These are phyloP conservation scores for Eupithecia dodoneata DNA, from an alignment of 2,888 invertebrate species.

Conservation along the genomic window DNA sequence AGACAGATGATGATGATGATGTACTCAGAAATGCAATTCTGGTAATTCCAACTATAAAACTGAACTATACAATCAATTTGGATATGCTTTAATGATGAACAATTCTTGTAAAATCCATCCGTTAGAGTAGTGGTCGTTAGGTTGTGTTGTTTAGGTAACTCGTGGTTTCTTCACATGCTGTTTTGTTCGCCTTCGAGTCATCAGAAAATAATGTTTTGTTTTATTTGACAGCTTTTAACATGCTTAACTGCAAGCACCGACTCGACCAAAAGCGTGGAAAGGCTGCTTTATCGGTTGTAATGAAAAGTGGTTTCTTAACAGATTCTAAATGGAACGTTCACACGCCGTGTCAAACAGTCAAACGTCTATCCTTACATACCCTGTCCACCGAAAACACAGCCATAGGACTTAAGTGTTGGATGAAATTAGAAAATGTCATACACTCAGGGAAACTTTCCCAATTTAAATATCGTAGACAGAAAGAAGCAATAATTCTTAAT, in stretches of 20 bases:
- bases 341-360: background rate
- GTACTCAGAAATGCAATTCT: background rate
- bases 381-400: background rate
- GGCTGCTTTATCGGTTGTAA: background rate
- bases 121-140: background rate
- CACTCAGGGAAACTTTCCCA: background rate
- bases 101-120: background rate
- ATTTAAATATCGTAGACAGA: background rate
- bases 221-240: background rate
- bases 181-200: background rate
- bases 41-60: background rate
- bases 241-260: background rate
- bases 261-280: background rate
- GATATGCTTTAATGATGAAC: background rate
- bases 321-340: background rate
- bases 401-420: background rate
- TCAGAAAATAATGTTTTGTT: background rate
- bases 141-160: background rate
- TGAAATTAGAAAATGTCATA: background rate
- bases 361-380: background rate
- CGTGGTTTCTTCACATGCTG: background rate
- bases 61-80: background rate
- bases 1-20: too few relatives aligned
- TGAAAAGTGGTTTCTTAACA: background rate
- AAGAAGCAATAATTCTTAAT: conserved; percentile 26